Evolutionary conservation across 1,140 invertebrate genomes (phyloP).

Genomic region (Nixonia krombeini): DNA sequence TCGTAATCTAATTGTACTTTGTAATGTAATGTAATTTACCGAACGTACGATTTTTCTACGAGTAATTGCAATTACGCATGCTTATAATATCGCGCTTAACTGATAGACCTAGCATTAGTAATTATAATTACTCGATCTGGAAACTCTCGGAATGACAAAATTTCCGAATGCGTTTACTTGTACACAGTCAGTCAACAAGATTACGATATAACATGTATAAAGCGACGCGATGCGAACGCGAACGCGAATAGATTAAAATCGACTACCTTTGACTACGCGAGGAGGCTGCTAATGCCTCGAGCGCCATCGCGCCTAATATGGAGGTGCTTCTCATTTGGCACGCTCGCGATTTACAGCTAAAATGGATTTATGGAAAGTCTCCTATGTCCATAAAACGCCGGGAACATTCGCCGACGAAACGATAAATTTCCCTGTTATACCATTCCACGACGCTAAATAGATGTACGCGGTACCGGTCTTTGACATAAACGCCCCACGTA

Average conservation of each 20-base stretch:
- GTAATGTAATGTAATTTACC: no score
- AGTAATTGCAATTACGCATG: no score
- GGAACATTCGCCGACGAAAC: conserved; percentile 57
- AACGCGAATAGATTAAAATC: conserved; percentile 38
- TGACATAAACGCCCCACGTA: conserved; percentile 64
- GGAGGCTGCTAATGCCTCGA: conserved; percentile 5
- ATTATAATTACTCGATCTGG: no score
- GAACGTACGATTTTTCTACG: no score
- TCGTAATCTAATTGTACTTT: no score
- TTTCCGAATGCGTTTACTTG: conserved; percentile 2
- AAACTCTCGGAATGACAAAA: conserved; percentile 19
- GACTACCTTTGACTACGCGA: conserved; percentile 11
- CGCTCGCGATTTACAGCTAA: conserved; percentile 63
- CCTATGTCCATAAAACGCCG: conserved; percentile 47
- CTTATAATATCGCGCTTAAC: no score
- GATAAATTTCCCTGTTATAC: conserved; percentile 63
- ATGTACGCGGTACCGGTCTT: conserved; percentile 57
- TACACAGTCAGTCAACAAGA: no score
- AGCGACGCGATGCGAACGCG: no score
- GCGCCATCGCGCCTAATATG: conserved; percentile 55
- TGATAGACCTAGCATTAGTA: no score
- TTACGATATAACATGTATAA: no score
- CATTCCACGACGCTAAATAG: conserved; percentile 61
- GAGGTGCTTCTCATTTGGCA: conserved; percentile 56
- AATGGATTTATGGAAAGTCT: conserved; percentile 65